Evolutionary conservation across 2,797 vertebrate genomes (phyloP).

Genomic region (Sebastes variabilis): DNA sequence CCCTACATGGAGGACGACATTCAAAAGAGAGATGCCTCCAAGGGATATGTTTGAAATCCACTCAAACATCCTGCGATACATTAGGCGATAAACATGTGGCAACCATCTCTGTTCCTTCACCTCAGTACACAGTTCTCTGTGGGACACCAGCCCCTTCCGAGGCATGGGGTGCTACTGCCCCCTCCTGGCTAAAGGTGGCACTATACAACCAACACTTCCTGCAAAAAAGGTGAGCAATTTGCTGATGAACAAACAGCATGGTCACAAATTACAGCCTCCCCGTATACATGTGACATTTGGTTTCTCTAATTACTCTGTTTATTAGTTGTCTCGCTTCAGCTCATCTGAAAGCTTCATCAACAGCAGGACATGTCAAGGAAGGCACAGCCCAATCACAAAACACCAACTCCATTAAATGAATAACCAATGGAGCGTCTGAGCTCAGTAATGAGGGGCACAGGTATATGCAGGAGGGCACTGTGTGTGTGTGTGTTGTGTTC

Average conservation of each 20-base stretch:
- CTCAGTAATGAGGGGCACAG: slow-evolving; percentile 59
- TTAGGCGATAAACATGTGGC: slow-evolving; percentile 56
- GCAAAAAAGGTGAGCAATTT: slow-evolving; percentile 45
- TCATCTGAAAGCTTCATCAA: slow-evolving; percentile 57
- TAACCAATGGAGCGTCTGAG: slow-evolving; percentile 57
- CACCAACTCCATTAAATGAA: slow-evolving; percentile 59
- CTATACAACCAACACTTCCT: slow-evolving; percentile 6
- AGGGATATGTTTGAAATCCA: slow-evolving; percentile 70
- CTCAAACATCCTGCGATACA: slow-evolving; percentile 56
- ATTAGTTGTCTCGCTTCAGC: slow-evolving; percentile 72
- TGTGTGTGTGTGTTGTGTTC: slow-evolving; percentile 2
- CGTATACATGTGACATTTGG: slow-evolving; percentile 53
- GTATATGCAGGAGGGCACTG: slow-evolving; percentile 6
- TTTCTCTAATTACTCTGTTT: slow-evolving; percentile 76
- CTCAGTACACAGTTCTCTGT: neutral
- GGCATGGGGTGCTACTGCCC: slow-evolving; percentile 69
- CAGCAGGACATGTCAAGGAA: slow-evolving; percentile 61
- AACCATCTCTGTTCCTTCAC: slow-evolving; percentile 43
- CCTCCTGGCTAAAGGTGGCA: slow-evolving; percentile 48
- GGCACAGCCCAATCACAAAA: slow-evolving; percentile 50
- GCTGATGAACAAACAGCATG: slow-evolving; percentile 49
- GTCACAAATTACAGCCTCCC: slow-evolving; percentile 51
- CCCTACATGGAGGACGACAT: slow-evolving; percentile 24
- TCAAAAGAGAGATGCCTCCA: slow-evolving; percentile 52
- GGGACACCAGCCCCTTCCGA: neutral